Evolutionary conservation across 2,113 vertebrate species (phyloP).

Genomic region (Anseranas semipalmata): DNA sequence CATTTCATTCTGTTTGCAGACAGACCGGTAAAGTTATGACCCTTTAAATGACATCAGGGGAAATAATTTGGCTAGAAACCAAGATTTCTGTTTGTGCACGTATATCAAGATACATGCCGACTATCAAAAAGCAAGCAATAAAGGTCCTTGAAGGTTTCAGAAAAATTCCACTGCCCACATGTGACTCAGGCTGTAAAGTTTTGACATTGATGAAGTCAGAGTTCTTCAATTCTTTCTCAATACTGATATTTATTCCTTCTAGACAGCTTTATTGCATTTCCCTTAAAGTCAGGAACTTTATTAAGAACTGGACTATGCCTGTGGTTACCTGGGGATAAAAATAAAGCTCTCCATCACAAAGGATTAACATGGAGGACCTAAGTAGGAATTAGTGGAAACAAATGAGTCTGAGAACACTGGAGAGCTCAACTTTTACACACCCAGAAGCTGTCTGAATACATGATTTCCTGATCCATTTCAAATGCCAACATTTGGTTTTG

Average conservation of each 20-base stretch:
- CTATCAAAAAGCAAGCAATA: neutral
- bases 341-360: neutral
- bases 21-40: neutral
- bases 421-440: neutral
- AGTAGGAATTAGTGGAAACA: conserved; percentile 5
- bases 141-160: neutral
- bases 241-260: neutral
- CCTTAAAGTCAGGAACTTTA: neutral
- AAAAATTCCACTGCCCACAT: neutral
- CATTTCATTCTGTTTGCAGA: neutral
- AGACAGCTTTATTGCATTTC: conserved; percentile 1
- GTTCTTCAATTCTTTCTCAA: neutral
- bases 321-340: conserved; percentile 15
- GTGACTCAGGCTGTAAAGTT: neutral
- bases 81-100: neutral
- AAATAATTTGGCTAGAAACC: neutral
- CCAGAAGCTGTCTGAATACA: neutral
- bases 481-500: neutral
- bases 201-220: neutral
- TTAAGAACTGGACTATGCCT: neutral
- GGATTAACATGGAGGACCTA: neutral
- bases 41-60: neutral
- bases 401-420: neutral
- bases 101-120: neutral
- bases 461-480: neutral